These are phyloP conservation scores for Ramazzottius varieornatus DNA, from an alignment of 2,888 invertebrate species.

Conservation along the genomic window DNA sequence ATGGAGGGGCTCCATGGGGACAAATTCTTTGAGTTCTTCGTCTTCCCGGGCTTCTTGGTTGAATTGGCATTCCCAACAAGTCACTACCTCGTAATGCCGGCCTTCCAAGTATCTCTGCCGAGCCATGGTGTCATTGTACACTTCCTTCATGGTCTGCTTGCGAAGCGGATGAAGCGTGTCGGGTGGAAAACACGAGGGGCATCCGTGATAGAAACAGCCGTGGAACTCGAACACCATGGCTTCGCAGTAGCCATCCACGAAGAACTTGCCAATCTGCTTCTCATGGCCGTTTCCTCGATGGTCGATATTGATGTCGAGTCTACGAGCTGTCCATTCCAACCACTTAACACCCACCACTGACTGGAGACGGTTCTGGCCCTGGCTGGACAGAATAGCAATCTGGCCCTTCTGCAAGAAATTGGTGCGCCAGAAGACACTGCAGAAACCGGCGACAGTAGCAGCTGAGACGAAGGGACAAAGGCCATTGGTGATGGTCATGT, in stretches of 20 bases:
- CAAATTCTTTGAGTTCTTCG: neutral
- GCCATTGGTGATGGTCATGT: neutral
- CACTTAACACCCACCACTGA: neutral
- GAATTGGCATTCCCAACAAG: neutral
- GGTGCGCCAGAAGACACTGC: neutral
- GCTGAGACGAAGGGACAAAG: neutral
- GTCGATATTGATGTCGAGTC: neutral
- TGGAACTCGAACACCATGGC: neutral
- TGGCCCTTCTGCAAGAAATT: neutral
- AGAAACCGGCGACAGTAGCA: neutral
- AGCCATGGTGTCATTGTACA: neutral
- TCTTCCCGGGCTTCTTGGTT: neutral
- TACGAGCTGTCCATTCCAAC: neutral
- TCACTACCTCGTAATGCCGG: neutral
- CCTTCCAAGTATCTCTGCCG: neutral
- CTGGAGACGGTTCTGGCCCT: neutral
- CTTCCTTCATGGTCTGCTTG: neutral
- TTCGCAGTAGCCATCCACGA: neutral
- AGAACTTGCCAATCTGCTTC: neutral
- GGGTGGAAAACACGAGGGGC: neutral
- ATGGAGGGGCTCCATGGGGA: neutral
- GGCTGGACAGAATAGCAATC: neutral
- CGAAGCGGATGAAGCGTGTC: neutral
- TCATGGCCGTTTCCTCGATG: neutral
- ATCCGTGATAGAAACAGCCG: neutral